These are phyloP conservation scores for Oncorhynchus nerka DNA, from an alignment of 2,113 vertebrate genomes.

Conservation along the genomic window DNA sequence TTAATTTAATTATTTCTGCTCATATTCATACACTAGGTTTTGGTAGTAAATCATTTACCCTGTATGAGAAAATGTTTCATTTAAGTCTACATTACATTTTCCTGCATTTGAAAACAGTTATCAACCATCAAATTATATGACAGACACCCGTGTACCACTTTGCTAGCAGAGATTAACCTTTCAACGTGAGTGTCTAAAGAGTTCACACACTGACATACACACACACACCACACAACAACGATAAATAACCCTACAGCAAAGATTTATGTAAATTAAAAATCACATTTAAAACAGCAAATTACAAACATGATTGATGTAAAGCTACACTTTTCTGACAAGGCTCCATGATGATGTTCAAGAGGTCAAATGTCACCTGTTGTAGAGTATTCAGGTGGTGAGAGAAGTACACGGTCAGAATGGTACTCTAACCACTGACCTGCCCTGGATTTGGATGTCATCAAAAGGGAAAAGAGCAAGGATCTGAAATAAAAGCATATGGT, in stretches of 20 bases:
- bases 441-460: constrained; percentile 95
- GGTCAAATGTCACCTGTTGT: constrained; percentile 4
- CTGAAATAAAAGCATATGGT: constrained; percentile 69
- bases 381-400: constrained; percentile 14
- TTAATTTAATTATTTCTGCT: background rate
- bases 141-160: background rate
- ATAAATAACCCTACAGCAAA: background rate
- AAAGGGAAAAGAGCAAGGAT: constrained; percentile 92
- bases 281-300: background rate
- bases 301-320: background rate
- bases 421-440: constrained; percentile 81
- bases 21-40: background rate
- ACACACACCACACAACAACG: background rate
- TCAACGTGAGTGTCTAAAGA: background rate
- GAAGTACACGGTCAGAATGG: constrained; percentile 58
- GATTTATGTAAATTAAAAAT: no score
- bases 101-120: background rate
- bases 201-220: no score
- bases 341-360: background rate
- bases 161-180: background rate
- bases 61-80: no score
- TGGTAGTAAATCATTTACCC: no score
- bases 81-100: no score
- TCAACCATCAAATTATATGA: background rate
- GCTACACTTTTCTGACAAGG: background rate